phyloP scores from a whole-genome alignment of 2,888 invertebrate species.

The Tupiocoris notatus region DNA sequence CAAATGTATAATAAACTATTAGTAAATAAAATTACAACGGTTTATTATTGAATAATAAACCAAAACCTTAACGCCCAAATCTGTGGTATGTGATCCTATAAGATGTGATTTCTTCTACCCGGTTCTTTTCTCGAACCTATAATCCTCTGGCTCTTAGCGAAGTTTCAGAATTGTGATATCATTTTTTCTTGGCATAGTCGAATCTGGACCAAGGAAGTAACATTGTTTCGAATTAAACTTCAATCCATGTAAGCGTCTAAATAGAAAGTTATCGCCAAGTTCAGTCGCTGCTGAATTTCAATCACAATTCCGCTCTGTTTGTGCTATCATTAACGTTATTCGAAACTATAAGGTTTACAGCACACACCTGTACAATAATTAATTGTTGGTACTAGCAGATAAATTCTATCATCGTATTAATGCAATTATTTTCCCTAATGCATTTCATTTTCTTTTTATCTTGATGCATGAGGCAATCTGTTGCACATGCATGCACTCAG shows the following conservation, averaged over 20 bases:
- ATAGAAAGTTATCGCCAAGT: neutral
- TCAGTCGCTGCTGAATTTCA: neutral
- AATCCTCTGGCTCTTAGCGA: neutral
- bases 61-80: neutral
- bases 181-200: neutral
- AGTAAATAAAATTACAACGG: neutral
- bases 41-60: neutral
- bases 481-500: too few species aligned
- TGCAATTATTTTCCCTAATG: too few species aligned
- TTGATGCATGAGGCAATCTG: too few species aligned
- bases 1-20: too few species aligned
- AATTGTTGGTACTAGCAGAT: neutral
- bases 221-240: neutral
- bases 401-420: too few species aligned
- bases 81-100: neutral
- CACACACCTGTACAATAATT: neutral
- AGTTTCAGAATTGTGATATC: neutral
- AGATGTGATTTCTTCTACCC: neutral
- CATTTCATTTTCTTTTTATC: too few species aligned
- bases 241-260: neutral
- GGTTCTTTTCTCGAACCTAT: neutral
- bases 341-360: neutral
- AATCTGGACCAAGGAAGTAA: neutral
- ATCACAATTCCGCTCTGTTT: neutral
- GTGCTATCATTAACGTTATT: neutral